Base-by-base conservation (phyloP, 2,797 vertebrate genomes). In the Falco berigora region DNA sequence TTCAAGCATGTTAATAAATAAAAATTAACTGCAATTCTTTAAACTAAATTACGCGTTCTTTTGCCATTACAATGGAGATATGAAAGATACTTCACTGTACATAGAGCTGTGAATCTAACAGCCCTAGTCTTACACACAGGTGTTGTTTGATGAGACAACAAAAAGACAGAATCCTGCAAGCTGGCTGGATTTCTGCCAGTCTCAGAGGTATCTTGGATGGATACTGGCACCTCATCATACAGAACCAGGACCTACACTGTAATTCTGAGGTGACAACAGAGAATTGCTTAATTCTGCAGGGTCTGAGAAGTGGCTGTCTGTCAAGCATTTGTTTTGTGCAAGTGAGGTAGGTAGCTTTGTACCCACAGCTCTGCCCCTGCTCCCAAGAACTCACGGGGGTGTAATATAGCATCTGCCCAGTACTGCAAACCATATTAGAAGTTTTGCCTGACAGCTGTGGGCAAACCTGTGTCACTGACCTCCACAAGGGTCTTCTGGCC, bases 91-190 rank as follows among this genome's bases (percentile, higher is more conserved):
- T 62, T 47, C 24, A 66, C 42, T 69, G 73, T 22, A 56, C 28
- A 24, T 1, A 47, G 46, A 77, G 63, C 8, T 8, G 36, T 77
- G 27, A 83, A 22, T 62, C 40, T 23, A 73, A 72, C 30, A 47
- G 5, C 25, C 8, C 9, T 5, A 5, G 10, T 62, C 32, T 59
- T 38, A 86, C 0, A 0, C 47, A 63, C 0, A 1, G 62, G 8
- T 74, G 34, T 6, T 62, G 16, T 67, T 67, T 63, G 42, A 46
- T 12, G 10, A 53, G 46, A 89, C 49, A 77, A 49, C 10, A 72
- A 59, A 90, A 34, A 3, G 25, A 5, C n/a, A 73, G 68, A 47
- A 69, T 27, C 38, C 62, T 23, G 6, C 5, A 47, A 50, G 13
- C 38, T 72, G 50, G 20, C 7, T 64, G 27, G 23, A 61, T 42